phyloP scores from a whole-genome alignment of 1,140 invertebrate species.

The Helicoverpa armigera region DNA sequence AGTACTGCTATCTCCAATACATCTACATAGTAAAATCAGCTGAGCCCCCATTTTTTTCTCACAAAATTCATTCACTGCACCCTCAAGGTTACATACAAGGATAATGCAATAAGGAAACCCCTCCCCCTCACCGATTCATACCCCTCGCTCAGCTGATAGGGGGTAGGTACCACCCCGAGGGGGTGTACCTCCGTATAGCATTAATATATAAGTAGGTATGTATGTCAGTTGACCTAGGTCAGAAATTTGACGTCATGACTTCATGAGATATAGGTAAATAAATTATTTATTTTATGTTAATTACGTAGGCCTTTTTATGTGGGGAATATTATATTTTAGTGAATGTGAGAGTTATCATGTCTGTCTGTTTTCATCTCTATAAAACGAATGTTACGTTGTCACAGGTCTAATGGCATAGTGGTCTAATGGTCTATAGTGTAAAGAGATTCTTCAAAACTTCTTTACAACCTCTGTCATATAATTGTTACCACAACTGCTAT shows the following conservation, averaged over 20 bases:
- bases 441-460: no score
- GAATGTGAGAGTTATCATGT: no score
- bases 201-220: constrained; percentile 45
- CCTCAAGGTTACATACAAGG: constrained; percentile 50
- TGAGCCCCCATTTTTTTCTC: not conserved
- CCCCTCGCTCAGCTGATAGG: constrained; percentile 52
- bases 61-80: constrained; percentile 40
- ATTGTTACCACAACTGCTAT: no score
- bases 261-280: not conserved
- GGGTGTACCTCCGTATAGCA: constrained; percentile 38
- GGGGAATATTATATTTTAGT: not conserved
- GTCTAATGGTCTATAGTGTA: no score
- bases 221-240: constrained; percentile 57
- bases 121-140: constrained; percentile 23
- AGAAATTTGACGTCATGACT: constrained; percentile 48
- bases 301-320: not conserved
- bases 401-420: no score
- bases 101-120: constrained; percentile 56
- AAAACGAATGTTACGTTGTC: no score
- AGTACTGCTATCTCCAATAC: no score
- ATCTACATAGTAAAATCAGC: not conserved
- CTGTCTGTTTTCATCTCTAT: no score
- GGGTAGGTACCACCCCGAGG: not conserved
- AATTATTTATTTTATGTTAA: no score
- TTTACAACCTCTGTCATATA: no score